These are phyloP conservation scores for Hyppa rectilinea DNA, from an alignment of 2,888 invertebrate species.

Conservation along the genomic window DNA sequence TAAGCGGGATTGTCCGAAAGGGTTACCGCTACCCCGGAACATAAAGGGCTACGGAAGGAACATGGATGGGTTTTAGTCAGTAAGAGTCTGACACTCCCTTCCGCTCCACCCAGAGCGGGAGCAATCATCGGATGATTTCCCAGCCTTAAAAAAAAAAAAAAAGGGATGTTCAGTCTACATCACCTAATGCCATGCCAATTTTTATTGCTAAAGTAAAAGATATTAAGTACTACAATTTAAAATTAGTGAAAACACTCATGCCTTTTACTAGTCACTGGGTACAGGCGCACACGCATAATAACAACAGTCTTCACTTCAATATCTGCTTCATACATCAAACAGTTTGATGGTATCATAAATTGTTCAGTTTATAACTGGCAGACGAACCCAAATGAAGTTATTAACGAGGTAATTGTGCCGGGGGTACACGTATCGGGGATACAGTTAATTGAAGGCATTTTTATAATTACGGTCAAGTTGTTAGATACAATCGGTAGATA, in stretches of 20 bases:
- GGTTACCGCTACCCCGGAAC: no score
- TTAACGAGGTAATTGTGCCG: conserved; percentile 47
- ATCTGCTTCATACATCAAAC: conserved; percentile 23
- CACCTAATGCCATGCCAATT: background rate
- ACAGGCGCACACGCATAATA: background rate
- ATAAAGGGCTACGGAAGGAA: no score
- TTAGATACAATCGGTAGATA: background rate
- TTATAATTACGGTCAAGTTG: conserved; percentile 8
- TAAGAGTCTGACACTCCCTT: no score
- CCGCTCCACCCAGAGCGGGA: no score
- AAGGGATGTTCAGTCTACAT: background rate
- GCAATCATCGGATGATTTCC: no score
- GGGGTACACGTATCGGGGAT: conserved; percentile 7
- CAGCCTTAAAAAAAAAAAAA: no score
- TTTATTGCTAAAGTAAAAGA: background rate
- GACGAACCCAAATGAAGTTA: conserved; percentile 46
- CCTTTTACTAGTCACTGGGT: background rate
- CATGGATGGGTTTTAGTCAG: no score
- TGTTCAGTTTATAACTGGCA: conserved; percentile 34
- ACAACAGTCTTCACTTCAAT: conserved; percentile 15
- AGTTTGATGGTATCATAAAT: conserved; percentile 44
- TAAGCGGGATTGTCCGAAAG: no score
- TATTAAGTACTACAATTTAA: background rate
- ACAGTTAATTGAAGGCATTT: conserved; percentile 17
- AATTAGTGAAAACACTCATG: background rate